These are phyloP conservation scores for Poecilia latipinna DNA, from an alignment of 2,113 vertebrate species.

Conservation along the genomic window DNA sequence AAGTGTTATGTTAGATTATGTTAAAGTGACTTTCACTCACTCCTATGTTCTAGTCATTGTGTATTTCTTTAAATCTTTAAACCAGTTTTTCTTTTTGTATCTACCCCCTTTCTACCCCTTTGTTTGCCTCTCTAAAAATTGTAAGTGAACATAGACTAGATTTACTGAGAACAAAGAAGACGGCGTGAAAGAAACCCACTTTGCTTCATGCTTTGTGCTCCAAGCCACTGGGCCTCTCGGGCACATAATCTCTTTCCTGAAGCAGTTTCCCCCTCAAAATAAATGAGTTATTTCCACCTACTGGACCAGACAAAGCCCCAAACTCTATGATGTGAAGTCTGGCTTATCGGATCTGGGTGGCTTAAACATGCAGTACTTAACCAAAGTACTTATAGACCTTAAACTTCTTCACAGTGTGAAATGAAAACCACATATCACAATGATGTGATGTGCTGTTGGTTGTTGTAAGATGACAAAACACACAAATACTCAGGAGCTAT, in stretches of 20 bases:
- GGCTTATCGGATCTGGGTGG: conserved; percentile 18
- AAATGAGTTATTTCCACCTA: conserved; percentile 18
- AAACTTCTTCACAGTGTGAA: neutral
- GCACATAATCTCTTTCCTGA: conserved; percentile 40
- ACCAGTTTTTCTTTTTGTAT: neutral
- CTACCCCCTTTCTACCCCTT: conserved; percentile 9
- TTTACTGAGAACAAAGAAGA: neutral
- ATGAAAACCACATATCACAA: neutral
- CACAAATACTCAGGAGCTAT: neutral
- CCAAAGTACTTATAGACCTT: neutral
- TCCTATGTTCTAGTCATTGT: too few species aligned
- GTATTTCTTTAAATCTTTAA: too few species aligned
- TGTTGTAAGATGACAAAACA: neutral
- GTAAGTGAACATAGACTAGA: conserved; percentile 7
- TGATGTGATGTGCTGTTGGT: neutral
- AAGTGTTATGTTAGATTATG: neutral
- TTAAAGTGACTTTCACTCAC: neutral
- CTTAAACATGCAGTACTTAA: neutral
- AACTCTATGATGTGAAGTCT: conserved; percentile 9
- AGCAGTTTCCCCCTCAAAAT: conserved; percentile 21
- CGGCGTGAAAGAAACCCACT: conserved; percentile 18
- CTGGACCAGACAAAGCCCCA: conserved; percentile 6
- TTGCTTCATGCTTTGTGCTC: conserved; percentile 21
- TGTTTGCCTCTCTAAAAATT: conserved; percentile 5
- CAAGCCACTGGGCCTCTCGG: conserved; percentile 23